Base-by-base conservation (phyloP, 2,113 vertebrate genomes). In the Embiotoca jacksoni region DNA sequence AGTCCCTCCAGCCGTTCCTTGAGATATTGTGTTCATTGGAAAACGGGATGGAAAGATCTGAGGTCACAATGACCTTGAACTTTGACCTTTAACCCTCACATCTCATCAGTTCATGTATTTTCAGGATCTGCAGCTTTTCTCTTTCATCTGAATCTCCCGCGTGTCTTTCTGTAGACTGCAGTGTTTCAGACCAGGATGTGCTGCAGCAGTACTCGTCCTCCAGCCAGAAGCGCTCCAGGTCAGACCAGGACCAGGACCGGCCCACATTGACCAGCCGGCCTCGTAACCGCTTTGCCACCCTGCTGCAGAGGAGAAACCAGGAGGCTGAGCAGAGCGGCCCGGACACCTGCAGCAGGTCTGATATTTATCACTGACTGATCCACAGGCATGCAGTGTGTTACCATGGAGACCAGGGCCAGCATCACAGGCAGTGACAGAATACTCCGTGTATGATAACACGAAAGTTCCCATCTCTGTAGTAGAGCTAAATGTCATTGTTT, bases 281-380 rank as follows among this genome's bases (percentile, higher is more conserved):
- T 35, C 95, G 94, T 74, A 99, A 98, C 91, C 93, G 92, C 79
- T 99, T 99, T 63, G 95, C 97, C 57, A 94, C 94, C 0, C 81
- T 97, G 85, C 91, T 97, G 71, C 96, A 95, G 91, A 96, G 91
- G 79, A 96, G 95, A 86, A 96, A 96, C 79, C 89, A 94, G 85
- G 93, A 94, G 1, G 83, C 85, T 2, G 93, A 89, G 7, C 88
- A 94, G 39, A 72, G 93, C 11, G 92, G 92, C 68, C 93, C 93
- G 39, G 94, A 91, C 71, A 96, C 95, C 16, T 91, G 84, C 92
- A 99, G 98, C 96, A 97, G 98, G 98, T 98, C 3, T 16, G 15
- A 50, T 4, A 16, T 6, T 5, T n/a, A n/a, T 49, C 23, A 6
- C 3, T 46, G 1, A 15, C 15, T 49, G 7, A 10, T 37, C 8